These are phyloP conservation scores for Rhinatrema bivittatum DNA, from an alignment of 2,797 vertebrate species.

Conservation along the genomic window DNA sequence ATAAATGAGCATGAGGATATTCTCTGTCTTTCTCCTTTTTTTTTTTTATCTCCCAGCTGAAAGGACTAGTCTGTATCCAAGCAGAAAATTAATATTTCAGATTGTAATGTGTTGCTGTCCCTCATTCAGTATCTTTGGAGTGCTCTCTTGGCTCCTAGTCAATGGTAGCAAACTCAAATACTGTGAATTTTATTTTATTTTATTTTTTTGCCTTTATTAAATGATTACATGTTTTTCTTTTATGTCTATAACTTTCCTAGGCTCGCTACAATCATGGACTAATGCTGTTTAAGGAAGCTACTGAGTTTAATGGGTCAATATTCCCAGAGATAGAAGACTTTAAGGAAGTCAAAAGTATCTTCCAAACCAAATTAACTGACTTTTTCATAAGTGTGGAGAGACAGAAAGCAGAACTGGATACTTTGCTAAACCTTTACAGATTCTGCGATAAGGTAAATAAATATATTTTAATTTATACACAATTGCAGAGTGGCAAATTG, in stretches of 20 bases:
- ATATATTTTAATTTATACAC: too few species aligned
- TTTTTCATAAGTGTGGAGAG: conserved; percentile 69
- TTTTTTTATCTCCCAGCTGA: too few species aligned
- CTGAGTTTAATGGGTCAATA: conserved; percentile 31
- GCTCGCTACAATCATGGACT: conserved; percentile 62
- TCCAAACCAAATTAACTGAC: conserved; percentile 66
- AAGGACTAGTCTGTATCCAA: too few species aligned
- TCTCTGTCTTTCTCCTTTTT: too few species aligned
- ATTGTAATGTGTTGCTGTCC: too few species aligned
- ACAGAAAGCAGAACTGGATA: conserved; percentile 59
- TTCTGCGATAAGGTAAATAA: conserved; percentile 77
- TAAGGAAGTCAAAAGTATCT: conserved; percentile 48
- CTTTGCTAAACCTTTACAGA: conserved; percentile 49
- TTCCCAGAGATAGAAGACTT: conserved; percentile 63
- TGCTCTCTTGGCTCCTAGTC: neutral
- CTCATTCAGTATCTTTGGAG: neutral
- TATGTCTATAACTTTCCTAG: conserved; percentile 33
- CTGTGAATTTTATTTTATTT: neutral
- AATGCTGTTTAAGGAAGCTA: conserved; percentile 62
- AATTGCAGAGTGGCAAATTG: too few species aligned
- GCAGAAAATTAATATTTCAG: too few species aligned
- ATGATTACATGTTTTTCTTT: neutral
- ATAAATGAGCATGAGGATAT: too few species aligned
- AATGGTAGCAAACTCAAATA: neutral
- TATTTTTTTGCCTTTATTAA: neutral